phyloP scores from a whole-genome alignment of 2,888 invertebrate genomes.

The Agonopterix heracliana region DNA sequence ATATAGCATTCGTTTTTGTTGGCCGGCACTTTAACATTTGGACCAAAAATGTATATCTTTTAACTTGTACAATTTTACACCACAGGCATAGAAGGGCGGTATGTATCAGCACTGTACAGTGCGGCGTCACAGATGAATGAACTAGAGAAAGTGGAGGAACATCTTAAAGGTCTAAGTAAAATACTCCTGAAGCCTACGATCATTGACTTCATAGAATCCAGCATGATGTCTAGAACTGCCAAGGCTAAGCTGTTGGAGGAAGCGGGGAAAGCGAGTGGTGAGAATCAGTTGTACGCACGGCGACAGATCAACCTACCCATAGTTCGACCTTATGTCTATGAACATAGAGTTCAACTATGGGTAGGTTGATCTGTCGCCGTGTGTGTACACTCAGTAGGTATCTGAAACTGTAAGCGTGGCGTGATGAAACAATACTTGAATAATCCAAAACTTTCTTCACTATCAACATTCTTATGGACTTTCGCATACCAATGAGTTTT shows the following conservation, averaged over 20 bases:
- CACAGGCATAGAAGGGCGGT: constrained; percentile 53
- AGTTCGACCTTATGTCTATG: no score
- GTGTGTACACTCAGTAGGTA: no score
- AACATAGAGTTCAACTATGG: no score
- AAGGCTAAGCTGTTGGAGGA: constrained; percentile 45
- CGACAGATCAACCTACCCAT: no score
- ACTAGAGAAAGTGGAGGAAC: constrained; percentile 43
- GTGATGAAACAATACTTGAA: neutral
- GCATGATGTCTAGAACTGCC: constrained; percentile 36
- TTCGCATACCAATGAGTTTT: no score
- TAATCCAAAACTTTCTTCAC: no score
- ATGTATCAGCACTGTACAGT: constrained; percentile 53
- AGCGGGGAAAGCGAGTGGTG: constrained; percentile 44
- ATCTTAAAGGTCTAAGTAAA: constrained; percentile 33
- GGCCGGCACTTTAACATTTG: no score
- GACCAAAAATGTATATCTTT: no score
- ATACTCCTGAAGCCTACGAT: constrained; percentile 42
- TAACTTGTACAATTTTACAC: no score
- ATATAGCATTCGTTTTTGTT: no score
- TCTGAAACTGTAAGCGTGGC: neutral
- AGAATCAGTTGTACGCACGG: neutral
- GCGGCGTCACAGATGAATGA: constrained; percentile 45
- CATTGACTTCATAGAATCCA: constrained; percentile 49
- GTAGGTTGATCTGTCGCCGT: no score
- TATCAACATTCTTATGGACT: neutral